These are phyloP conservation scores for Orientallactaga sibirica DNA, from an alignment of 2,797 vertebrate species.

Conservation along the genomic window DNA sequence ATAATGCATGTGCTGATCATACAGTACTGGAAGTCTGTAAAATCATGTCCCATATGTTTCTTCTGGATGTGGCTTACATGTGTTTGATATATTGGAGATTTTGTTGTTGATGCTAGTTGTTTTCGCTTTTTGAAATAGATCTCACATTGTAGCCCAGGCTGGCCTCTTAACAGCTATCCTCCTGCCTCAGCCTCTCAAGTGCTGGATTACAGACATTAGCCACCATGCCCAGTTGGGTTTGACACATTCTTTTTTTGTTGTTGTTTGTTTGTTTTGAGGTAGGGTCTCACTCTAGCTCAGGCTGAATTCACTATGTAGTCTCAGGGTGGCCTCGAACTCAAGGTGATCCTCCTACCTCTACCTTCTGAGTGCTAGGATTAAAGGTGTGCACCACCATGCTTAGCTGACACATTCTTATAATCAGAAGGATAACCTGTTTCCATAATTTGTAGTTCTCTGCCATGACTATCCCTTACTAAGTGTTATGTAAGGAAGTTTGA, in stretches of 20 bases:
- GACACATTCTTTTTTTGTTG: neutral
- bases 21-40: neutral
- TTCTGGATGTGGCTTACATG: neutral
- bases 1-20: neutral
- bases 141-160: neutral
- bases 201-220: too few relatives aligned
- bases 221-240: neutral
- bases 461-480: neutral
- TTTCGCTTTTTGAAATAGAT: neutral
- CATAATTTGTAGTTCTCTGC: slow-evolving; percentile 32
- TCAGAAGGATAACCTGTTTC: slow-evolving; percentile 13
- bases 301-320: neutral
- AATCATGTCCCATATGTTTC: neutral
- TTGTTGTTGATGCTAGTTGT: neutral
- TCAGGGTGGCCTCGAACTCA: neutral
- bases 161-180: neutral
- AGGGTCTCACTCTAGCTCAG: neutral
- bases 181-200: too few relatives aligned
- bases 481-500: neutral
- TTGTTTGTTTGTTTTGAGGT: neutral
- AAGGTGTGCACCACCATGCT: neutral
- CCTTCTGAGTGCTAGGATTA: too few relatives aligned
- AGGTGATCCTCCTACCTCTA: too few relatives aligned
- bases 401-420: slow-evolving; percentile 9
- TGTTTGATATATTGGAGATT: neutral